These are phyloP conservation scores for Prunella fulvescens DNA, from an alignment of 2,113 vertebrate species.

Conservation along the genomic window DNA sequence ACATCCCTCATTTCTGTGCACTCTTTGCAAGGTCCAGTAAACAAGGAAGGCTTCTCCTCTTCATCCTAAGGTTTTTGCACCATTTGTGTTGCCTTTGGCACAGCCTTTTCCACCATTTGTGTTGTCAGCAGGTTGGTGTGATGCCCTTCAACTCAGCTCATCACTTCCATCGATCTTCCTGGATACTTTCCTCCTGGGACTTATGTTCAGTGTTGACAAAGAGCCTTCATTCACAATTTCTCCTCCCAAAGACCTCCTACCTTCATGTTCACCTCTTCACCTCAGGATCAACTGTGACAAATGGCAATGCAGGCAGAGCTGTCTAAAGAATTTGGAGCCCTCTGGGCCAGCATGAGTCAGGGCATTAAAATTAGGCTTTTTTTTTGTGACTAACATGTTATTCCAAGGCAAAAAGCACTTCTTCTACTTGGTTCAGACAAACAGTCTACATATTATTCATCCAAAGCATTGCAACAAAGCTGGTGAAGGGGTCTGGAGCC, in stretches of 20 bases:
- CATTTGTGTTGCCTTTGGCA: not conserved
- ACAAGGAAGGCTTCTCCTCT: not conserved
- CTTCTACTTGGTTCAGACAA: not conserved
- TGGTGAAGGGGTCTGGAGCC: not conserved
- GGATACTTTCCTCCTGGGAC: not conserved
- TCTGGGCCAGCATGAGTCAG: not conserved
- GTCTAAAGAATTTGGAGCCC: not conserved
- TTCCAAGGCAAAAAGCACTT: not conserved
- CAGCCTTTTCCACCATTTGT: not conserved
- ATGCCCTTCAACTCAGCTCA: not conserved
- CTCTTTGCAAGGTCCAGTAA: not conserved
- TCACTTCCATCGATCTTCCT: not conserved
- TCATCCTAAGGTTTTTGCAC: not conserved
- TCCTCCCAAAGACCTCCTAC: not conserved
- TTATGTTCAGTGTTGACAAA: not conserved
- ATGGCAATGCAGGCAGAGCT: not conserved
- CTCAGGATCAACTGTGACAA: not conserved
- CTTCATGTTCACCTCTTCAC: not conserved
- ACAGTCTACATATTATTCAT: not conserved
- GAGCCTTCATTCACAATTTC: not conserved
- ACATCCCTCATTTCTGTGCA: not conserved
- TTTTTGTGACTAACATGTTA: not conserved
- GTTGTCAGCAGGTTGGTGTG: not conserved
- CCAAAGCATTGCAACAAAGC: not conserved
- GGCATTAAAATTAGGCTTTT: not conserved